phyloP scores from a whole-genome alignment of 2,797 vertebrate species.

The Prionace glauca region DNA sequence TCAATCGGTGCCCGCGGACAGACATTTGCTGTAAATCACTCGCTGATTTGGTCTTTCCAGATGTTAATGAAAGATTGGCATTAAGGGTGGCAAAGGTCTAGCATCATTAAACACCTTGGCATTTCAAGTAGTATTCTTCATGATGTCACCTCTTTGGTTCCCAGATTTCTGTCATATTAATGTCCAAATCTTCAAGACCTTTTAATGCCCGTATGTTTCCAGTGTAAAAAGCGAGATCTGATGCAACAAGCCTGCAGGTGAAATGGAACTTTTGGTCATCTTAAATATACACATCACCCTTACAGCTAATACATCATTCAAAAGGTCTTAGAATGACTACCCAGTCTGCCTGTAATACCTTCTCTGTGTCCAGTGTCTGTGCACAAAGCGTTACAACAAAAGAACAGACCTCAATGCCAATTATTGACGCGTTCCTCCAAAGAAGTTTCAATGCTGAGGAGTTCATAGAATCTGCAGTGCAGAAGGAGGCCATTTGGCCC shows the following conservation, averaged over 20 bases:
- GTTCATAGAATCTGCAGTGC: no score
- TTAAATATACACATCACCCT: neutral
- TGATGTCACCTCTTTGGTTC: constrained; percentile 93
- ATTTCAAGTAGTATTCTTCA: constrained; percentile 47
- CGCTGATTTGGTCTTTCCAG: constrained; percentile 45
- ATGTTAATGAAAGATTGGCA: constrained; percentile 42
- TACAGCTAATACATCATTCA: neutral
- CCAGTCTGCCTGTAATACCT: neutral
- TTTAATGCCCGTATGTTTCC: constrained; percentile 87
- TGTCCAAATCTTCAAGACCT: constrained; percentile 79
- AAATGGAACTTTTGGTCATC: neutral
- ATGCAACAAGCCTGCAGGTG: constrained; percentile 76
- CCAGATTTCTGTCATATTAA: constrained; percentile 95
- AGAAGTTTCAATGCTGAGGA: neutral
- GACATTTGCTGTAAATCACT: constrained; percentile 51
- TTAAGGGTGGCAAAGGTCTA: constrained; percentile 43
- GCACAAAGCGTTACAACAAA: neutral
- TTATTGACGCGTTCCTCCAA: neutral
- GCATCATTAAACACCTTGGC: constrained; percentile 46
- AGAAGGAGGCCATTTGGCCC: no score
- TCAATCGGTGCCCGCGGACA: constrained; percentile 50
- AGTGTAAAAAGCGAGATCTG: constrained; percentile 93
- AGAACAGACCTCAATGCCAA: neutral
- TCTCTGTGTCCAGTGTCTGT: neutral
- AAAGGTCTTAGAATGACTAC: neutral